Percentiles rank a stretch among this genome's conserved stretches.
phyloP scores from a whole-genome alignment of 1,140 invertebrate species.

The Brachystomella parvula region DNA sequence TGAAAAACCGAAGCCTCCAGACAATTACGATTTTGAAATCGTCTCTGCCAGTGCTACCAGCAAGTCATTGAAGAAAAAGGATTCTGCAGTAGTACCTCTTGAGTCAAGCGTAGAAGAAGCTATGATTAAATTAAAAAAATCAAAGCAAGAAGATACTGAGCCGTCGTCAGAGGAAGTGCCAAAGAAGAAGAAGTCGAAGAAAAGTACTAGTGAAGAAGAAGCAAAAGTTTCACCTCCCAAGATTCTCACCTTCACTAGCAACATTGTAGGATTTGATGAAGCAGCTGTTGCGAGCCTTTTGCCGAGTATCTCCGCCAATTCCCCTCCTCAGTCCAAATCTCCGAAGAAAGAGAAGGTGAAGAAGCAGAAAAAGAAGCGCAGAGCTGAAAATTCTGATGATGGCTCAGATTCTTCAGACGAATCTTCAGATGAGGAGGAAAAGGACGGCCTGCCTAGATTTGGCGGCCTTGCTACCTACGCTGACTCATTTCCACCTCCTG shows the following conservation, averaged over 20 bases:
- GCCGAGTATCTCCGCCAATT: too few relatives aligned
- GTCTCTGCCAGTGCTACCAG: not conserved
- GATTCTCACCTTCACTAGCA: not conserved
- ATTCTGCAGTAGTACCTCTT: too few relatives aligned
- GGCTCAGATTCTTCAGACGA: slow-evolving; percentile 2
- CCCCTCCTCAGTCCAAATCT: not conserved
- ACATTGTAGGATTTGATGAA: not conserved
- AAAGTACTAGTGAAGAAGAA: not conserved
- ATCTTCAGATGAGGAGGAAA: not conserved
- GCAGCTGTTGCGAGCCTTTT: not conserved
- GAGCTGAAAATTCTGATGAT: not conserved
- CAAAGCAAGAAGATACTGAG: too few relatives aligned
- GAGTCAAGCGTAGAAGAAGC: too few relatives aligned
- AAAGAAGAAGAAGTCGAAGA: too few relatives aligned
- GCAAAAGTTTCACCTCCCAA: not conserved
- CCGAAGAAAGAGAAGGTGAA: not conserved
- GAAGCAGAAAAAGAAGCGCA: not conserved
- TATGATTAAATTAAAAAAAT: too few relatives aligned
- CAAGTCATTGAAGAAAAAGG: too few relatives aligned
- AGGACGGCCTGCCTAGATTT: slow-evolving; percentile 2
- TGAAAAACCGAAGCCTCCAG: not conserved
- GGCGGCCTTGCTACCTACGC: not conserved
- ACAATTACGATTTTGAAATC: slow-evolving; percentile 16
- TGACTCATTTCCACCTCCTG: not conserved
- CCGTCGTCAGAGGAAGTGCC: too few relatives aligned